phyloP scores from a whole-genome alignment of 2,113 vertebrate genomes.

The Nyctereutes procyonoides region DNA sequence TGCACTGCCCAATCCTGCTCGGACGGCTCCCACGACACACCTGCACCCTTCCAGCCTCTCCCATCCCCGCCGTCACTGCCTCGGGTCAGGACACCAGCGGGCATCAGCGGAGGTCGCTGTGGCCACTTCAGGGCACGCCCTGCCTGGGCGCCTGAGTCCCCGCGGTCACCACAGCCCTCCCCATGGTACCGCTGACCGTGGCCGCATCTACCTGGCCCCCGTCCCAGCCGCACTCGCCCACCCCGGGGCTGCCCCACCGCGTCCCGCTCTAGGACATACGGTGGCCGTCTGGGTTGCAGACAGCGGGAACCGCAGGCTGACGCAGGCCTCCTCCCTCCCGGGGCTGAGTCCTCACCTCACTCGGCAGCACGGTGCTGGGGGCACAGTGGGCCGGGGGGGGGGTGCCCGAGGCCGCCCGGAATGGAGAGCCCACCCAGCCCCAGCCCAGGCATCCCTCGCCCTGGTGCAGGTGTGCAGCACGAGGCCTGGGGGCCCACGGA shows the following conservation, averaged over 20 bases:
- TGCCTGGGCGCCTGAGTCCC: too few species aligned
- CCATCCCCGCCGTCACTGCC: fast-evolving
- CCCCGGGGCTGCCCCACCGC: background rate
- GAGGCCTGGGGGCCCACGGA: too few species aligned
- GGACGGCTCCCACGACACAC: fast-evolving
- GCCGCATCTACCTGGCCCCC: background rate
- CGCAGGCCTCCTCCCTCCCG: background rate
- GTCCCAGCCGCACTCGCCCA: too few species aligned
- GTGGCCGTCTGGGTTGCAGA: background rate
- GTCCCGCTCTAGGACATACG: too few species aligned
- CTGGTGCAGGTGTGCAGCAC: too few species aligned
- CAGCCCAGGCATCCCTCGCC: too few species aligned
- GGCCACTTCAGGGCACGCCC: background rate
- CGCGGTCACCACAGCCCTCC: too few species aligned
- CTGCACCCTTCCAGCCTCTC: background rate
- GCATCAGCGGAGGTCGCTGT: background rate
- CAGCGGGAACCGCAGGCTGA: background rate
- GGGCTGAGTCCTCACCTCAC: too few species aligned
- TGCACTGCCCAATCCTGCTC: fast-evolving
- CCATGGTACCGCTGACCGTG: too few species aligned
- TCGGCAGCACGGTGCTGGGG: too few species aligned
- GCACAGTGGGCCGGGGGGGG: too few species aligned
- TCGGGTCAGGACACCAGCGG: background rate
- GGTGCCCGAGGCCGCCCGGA: background rate
- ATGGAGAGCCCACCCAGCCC: background rate